Base-by-base conservation (phyloP, 2,797 vertebrate genomes). In the Myoxocephalus aenaeus region DNA sequence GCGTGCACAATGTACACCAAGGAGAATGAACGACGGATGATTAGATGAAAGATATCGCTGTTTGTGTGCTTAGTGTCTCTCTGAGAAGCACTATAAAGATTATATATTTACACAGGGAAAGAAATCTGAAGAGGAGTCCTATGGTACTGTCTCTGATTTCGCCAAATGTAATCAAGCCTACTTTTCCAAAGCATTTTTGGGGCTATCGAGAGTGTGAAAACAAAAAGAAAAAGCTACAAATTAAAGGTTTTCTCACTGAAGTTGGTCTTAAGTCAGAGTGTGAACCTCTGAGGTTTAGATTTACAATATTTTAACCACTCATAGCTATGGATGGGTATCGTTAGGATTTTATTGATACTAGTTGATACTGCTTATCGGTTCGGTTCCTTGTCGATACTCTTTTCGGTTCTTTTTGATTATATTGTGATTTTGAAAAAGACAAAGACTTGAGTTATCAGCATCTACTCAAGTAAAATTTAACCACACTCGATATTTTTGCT, bases 31-130 rank as follows among this genome's bases (percentile, higher is more conserved):
- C 51, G 82, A 82, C 12, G 13, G 75, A 86, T 89, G 88, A 92
- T 88, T 83, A 77, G 89, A 90, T 82, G 73, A 90, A 88, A 86
- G 86, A 90, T 91, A 87, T 89, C 80, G 86, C 56, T 87, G 85
- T 86, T 90, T 91, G 84, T 85, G 71, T 27, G 25, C 22, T 54
- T 88, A 83, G 77, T 62, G 87, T 86, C 80, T 88, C 51, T 81
- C 66, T 61, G 14, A 63, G 50, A 58, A 77, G 61, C 58, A 44
- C 40, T 54, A 34, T 75, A 78, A 77, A 70, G 83, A 80, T 69
- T 36, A 64, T 79, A 53, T 79, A 77, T 86, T 79, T 83, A 83
- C 42, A 57, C 2, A 22, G 66, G 69, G 42, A 76, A 73, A 78
- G n/a, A 81, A 72, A 77, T 75, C 44, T 73, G 9, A 75, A 75